phyloP scores from a whole-genome alignment of 2,888 invertebrate species.

The Subacronicta megacephala region DNA sequence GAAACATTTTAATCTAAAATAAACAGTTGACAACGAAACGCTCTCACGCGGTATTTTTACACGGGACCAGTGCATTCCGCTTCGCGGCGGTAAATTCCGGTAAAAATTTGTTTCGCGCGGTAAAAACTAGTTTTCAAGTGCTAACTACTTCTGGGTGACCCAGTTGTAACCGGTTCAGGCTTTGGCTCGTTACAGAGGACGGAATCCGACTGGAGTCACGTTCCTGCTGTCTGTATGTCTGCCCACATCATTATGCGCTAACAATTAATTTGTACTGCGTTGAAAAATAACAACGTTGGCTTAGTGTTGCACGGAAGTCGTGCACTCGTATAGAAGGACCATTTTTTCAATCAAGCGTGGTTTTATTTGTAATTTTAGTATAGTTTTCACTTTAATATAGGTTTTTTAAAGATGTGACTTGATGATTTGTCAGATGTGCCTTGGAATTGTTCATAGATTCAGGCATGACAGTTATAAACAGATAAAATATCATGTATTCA shows the following conservation, averaged over 20 bases:
- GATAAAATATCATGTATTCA: too few species aligned
- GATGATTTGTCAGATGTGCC: too few species aligned
- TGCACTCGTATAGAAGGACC: neutral
- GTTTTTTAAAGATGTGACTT: too few species aligned
- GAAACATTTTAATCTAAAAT: slow-evolving; percentile 16
- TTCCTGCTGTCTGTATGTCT: slow-evolving; percentile 57
- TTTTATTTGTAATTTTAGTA: too few species aligned
- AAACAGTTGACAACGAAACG: slow-evolving; percentile 42
- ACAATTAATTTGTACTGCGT: slow-evolving; percentile 58
- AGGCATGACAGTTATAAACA: too few species aligned
- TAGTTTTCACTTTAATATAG: too few species aligned
- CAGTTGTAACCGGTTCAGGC: slow-evolving; percentile 59
- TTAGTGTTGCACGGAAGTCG: neutral
- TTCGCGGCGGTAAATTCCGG: slow-evolving; percentile 41
- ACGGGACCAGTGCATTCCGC: slow-evolving; percentile 28
- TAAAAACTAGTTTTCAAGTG: slow-evolving; percentile 56
- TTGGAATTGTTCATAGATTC: too few species aligned
- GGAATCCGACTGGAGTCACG: slow-evolving; percentile 62
- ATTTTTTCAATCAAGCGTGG: too few species aligned
- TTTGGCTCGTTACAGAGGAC: slow-evolving; percentile 65
- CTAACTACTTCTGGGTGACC: slow-evolving; percentile 64
- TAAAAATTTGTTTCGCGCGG: slow-evolving; percentile 54
- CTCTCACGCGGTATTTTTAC: slow-evolving; percentile 37
- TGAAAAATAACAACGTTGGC: slow-evolving; percentile 21
- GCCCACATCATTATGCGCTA: slow-evolving; percentile 55